Evolutionary conservation across 2,113 vertebrate genomes (phyloP), one percentile per base, ranked within the genome.

Genomic region (Siniperca chuatsi): DNA sequence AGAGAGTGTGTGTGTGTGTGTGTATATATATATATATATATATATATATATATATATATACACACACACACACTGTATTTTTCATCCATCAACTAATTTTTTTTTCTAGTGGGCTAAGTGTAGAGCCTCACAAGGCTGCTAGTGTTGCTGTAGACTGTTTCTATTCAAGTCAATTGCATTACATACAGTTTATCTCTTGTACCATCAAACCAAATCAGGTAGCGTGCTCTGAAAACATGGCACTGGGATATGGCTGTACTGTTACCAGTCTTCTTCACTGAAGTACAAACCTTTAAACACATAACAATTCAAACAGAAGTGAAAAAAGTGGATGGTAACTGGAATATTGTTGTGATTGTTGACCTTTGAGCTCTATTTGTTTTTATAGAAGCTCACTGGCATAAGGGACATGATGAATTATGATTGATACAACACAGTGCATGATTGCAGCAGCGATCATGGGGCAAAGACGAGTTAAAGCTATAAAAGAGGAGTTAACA

Each of bases 391-490:
- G 4, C 29, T 75, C 16, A 52, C 48, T 72, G 52, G 37, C 60
- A 35, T 71, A 54, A 72, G 46, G 37, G 3, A 48, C 10, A 37
- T 50, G n/a, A 74, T 73, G 46, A 79, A 76, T 79, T 65, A 25
- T 64, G 42, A 84, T 82, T 23, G 0, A 67, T 80, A 76, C 15
- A 64, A 16, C 4, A 75, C 11, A 86, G 68, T 23, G 21, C 23
- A 23, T 78, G 25, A 85, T 58, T 79, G 25, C 46, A 50, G 33
- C 75, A 54, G 60, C 15, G n/a, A 61, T 78, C 65, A 75, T 44
- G 50, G 11, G 57, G 25, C 29, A 67, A 71, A 42, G 58, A 55
- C 16, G 1, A 35, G 52, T 74, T 80, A 42, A 64, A 68, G 29
- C 70, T 50, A 25, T 75, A 68, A 61, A 73, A 65, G 23, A 82